These are phyloP conservation scores for Rhyzopertha dominica DNA, from an alignment of 1,140 invertebrate genomes.

Conservation along the genomic window DNA sequence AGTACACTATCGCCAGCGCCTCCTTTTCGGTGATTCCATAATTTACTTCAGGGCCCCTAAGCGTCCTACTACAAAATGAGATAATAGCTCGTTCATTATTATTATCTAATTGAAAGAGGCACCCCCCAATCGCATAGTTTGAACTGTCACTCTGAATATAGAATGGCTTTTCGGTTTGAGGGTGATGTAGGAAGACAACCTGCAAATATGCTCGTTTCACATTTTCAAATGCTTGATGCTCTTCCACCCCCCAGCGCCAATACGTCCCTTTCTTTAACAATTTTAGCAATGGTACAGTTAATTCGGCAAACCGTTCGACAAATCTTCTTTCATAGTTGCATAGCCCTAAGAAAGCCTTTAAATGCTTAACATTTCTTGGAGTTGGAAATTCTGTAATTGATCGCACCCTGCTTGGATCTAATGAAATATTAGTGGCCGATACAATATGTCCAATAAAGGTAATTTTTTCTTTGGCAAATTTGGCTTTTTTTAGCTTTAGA, in stretches of 20 bases:
- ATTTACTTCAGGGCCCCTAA: conserved; percentile 3
- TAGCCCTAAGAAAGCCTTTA: conserved; percentile 2
- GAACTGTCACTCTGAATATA: conserved; percentile 10
- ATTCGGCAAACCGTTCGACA: not conserved
- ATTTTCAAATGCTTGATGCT: conserved; percentile 1
- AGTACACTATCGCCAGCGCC: conserved; percentile 3
- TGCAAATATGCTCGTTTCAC: conserved; percentile 1
- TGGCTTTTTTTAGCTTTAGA: conserved; percentile 4
- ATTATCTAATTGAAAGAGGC: conserved; percentile 1
- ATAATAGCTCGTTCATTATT: not conserved
- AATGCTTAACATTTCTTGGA: conserved; percentile 4
- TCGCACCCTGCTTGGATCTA: not conserved
- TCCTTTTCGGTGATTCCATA: conserved; percentile 30
- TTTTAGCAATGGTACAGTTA: conserved; percentile 7
- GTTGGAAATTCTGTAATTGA: not conserved
- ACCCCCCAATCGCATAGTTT: conserved; percentile 5
- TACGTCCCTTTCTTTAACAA: conserved; percentile 5
- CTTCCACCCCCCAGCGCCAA: not conserved
- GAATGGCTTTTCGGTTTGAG: not conserved
- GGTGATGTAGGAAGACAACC: not conserved
- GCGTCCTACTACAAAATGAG: not conserved
- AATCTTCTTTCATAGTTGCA: conserved; percentile 5
- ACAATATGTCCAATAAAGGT: conserved; percentile 1
- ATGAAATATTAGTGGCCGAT: not conserved
- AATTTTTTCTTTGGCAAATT: conserved; percentile 1